These are phyloP conservation scores for Acromyrmex echinatior DNA, from an alignment of 1,140 invertebrate species.

Conservation along the genomic window DNA sequence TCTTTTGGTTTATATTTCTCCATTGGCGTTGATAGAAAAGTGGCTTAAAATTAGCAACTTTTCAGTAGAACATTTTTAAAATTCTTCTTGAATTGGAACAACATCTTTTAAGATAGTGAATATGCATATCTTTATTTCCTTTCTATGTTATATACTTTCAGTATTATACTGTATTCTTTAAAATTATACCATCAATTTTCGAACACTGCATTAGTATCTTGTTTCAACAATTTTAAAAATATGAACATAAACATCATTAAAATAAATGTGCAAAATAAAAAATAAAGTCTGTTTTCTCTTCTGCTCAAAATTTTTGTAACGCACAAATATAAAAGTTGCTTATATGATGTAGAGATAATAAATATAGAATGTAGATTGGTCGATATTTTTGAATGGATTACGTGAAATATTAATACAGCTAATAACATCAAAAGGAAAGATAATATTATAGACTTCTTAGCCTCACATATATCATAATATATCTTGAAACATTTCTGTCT, in stretches of 20 bases:
- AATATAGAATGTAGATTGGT: not conserved
- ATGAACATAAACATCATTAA: not conserved
- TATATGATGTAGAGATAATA: not conserved
- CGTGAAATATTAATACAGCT: constrained; percentile 5
- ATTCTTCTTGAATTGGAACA: no score
- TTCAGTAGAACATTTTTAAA: no score
- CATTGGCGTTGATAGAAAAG: no score
- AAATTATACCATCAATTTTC: no score
- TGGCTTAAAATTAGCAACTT: no score
- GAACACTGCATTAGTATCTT: no score
- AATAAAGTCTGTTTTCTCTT: not conserved
- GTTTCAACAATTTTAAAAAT: not conserved
- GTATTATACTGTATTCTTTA: no score
- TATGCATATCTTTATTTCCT: no score
- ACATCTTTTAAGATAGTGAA: no score
- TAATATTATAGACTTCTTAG: not conserved
- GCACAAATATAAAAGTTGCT: not conserved
- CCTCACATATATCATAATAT: not conserved
- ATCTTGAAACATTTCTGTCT: constrained; percentile 8
- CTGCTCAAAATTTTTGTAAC: not conserved
- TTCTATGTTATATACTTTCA: no score
- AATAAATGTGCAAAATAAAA: not conserved
- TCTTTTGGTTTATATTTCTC: not conserved
- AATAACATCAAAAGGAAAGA: not conserved
- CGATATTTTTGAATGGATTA: not conserved